These are phyloP conservation scores for Heliconius erato DNA, from an alignment of 2,888 invertebrate genomes.

Conservation along the genomic window DNA sequence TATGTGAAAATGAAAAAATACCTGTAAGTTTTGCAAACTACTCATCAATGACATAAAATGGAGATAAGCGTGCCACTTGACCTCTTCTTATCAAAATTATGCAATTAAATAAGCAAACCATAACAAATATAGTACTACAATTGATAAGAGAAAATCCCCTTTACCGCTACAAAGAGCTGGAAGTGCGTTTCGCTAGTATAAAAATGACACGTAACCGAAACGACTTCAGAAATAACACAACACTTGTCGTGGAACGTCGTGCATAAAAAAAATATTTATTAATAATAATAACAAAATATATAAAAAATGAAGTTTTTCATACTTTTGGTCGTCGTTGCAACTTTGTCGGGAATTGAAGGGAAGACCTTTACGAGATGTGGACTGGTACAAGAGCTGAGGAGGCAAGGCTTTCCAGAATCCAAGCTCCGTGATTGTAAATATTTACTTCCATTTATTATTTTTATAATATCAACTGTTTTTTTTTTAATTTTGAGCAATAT, in stretches of 20 bases:
- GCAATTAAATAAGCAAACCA: neutral
- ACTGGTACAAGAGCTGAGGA: constrained; percentile 62
- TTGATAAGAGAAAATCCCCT: constrained; percentile 17
- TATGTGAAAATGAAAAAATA: neutral
- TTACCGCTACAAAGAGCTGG: neutral
- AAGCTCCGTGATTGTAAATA: constrained; percentile 69
- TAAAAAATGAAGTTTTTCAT: constrained; percentile 48
- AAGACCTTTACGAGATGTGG: constrained; percentile 64
- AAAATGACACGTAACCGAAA: neutral
- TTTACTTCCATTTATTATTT: constrained; percentile 16
- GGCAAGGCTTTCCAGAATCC: constrained; percentile 66
- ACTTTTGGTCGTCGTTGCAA: constrained; percentile 41
- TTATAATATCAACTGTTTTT: neutral
- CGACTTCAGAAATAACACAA: neutral
- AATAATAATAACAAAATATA: neutral
- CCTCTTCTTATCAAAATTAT: constrained; percentile 25
- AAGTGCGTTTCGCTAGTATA: neutral
- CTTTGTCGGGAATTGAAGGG: constrained; percentile 52
- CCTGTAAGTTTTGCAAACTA: neutral
- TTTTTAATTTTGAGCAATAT: neutral
- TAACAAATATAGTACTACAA: neutral
- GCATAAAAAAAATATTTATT: neutral
- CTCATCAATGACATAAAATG: neutral
- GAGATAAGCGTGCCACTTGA: neutral
- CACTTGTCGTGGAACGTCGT: constrained; percentile 1